phyloP scores from a whole-genome alignment of 2,888 invertebrate genomes.

The Lochmaea crataegi region DNA sequence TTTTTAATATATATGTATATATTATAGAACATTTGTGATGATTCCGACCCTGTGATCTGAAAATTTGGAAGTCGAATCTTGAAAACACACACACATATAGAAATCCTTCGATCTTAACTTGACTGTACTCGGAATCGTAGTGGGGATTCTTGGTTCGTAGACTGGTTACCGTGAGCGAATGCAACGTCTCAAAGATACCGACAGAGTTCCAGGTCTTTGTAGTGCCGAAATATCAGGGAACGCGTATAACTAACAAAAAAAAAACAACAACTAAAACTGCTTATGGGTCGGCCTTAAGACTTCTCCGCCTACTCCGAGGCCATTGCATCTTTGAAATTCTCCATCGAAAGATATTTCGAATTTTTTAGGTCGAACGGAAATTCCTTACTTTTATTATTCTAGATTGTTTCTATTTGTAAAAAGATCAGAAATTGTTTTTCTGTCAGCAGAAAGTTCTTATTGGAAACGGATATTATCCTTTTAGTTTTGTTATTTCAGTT shows the following conservation, averaged over 20 bases:
- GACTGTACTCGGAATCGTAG: slow-evolving; percentile 39
- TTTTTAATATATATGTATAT: no score
- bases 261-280: slow-evolving; percentile 45
- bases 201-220: slow-evolving; percentile 58
- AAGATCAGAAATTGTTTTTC: no score
- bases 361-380: slow-evolving; percentile 29
- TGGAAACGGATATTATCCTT: no score
- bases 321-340: slow-evolving; percentile 36
- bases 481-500: no score
- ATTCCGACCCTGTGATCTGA: slow-evolving; percentile 10
- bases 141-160: slow-evolving; percentile 46
- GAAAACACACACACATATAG: slow-evolving; percentile 18
- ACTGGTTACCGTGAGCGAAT: slow-evolving; percentile 51
- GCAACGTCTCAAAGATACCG: slow-evolving; percentile 56
- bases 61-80: slow-evolving; percentile 28
- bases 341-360: slow-evolving; percentile 17
- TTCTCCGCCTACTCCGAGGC: slow-evolving; percentile 35
- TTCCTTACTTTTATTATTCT: slow-evolving; percentile 12
- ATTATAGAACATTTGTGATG: no score
- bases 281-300: slow-evolving; percentile 56
- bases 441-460: no score
- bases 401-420: slow-evolving; percentile 8
- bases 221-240: slow-evolving; percentile 60
- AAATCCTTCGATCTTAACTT: slow-evolving; percentile 30
- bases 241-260: slow-evolving; percentile 54